Conservation (phyloP, 1,140 invertebrate species). For the Drosophila kohkoa region DNA sequence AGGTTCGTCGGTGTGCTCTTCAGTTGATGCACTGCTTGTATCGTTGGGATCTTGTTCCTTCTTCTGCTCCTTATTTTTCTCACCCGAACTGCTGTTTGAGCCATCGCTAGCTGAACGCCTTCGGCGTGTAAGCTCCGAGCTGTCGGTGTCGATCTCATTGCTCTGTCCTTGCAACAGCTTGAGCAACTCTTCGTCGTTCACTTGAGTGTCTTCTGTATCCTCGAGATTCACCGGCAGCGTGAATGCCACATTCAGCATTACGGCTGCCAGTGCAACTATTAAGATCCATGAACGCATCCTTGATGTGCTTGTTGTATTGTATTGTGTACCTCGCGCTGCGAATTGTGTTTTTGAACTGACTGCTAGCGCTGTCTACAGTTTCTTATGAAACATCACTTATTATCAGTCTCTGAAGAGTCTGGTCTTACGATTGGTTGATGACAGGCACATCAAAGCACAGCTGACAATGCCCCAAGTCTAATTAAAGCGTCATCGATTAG, state of each 20-base stretch:
- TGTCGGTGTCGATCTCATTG: not conserved
- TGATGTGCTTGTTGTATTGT: not conserved
- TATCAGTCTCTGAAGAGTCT: constrained; percentile 22
- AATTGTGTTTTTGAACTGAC: constrained; percentile 34
- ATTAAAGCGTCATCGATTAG: constrained; percentile 42
- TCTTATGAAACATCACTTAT: constrained; percentile 31
- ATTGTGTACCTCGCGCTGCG: constrained; percentile 24
- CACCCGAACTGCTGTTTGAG: not conserved
- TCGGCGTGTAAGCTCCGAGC: not conserved
- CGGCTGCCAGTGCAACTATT: constrained; percentile 11
- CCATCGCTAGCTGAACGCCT: not conserved
- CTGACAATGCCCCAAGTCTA: constrained; percentile 16
- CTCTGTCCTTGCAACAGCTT: not conserved
- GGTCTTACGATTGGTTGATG: constrained; percentile 13
- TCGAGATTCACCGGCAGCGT: constrained; percentile 4
- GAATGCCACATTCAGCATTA: constrained; percentile 7
- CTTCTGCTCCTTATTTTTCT: not conserved
- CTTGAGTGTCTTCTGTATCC: not conserved
- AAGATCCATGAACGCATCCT: constrained; percentile 17
- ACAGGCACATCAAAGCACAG: not conserved
- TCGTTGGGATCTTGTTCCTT: not conserved
- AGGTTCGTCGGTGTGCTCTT: not conserved
- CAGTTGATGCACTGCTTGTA: not conserved
- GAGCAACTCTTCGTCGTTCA: not conserved
- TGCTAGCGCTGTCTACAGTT: constrained; percentile 9